Percentiles rank a stretch among this genome's conserved stretches.
Evolutionary conservation across 2,888 invertebrate genomes (phyloP).

Genomic region (Protophormia terraenovae): DNA sequence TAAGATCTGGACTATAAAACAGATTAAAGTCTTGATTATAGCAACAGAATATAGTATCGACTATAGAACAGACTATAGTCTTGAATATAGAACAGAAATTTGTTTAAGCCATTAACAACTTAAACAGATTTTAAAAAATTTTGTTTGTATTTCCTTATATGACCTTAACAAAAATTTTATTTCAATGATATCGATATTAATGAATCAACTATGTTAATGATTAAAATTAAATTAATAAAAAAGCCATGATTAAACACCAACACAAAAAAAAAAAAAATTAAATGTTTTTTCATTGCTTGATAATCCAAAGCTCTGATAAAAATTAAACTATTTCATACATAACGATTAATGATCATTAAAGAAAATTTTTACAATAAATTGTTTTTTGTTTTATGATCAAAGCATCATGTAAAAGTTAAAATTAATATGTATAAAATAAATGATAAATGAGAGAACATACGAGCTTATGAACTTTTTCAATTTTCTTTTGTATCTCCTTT

Average conservation of each 20-base stretch:
- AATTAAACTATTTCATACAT: conserved; percentile 33
- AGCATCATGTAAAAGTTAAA: neutral
- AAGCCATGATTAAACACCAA: conserved; percentile 51
- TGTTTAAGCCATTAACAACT: neutral
- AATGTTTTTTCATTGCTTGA: neutral
- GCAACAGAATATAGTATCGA: no score
- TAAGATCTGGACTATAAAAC: no score
- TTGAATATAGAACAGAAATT: no score
- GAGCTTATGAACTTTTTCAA: conserved; percentile 92
- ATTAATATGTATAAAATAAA: neutral
- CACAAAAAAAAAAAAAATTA: neutral
- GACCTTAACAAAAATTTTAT: neutral
- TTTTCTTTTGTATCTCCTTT: conserved; percentile 91
- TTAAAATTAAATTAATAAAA: conserved; percentile 39
- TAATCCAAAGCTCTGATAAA: neutral
- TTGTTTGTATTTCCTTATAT: neutral
- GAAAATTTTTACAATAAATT: no score
- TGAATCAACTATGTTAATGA: conserved; percentile 32
- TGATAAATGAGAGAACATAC: conserved; percentile 83
- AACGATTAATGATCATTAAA: conserved; percentile 12
- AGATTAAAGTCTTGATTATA: no score
- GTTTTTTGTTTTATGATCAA: no score
- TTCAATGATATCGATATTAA: conserved; percentile 39
- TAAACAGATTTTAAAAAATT: conserved; percentile 27
- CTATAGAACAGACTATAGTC: no score